phyloP scores from a whole-genome alignment of 2,113 vertebrate genomes.

The Morone chrysops region DNA sequence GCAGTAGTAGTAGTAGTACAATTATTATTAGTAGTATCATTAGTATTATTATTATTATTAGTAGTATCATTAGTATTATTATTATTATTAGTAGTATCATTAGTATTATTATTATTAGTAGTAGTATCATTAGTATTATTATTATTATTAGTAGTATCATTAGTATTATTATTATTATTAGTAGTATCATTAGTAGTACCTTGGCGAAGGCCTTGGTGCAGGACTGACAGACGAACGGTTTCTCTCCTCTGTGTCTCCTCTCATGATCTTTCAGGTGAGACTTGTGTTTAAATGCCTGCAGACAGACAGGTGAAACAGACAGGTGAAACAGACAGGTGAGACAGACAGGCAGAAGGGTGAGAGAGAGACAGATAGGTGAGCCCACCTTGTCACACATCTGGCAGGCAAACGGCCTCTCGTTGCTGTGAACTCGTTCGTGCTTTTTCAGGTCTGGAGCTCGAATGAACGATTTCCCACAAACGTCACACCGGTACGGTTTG shows the following conservation, averaged over 20 bases:
- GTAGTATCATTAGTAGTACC: constrained; percentile 43
- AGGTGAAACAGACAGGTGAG: neutral
- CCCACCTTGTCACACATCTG: constrained; percentile 81
- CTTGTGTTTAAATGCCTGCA: constrained; percentile 79
- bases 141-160: neutral
- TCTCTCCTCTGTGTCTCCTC: constrained; percentile 79
- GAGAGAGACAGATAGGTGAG: neutral
- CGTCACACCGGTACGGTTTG: constrained; percentile 79
- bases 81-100: too few relatives aligned
- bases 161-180: neutral
- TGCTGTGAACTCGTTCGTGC: constrained; percentile 80
- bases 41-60: too few relatives aligned
- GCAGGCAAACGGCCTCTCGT: constrained; percentile 78
- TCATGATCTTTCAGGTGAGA: constrained; percentile 81
- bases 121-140: neutral
- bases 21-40: neutral
- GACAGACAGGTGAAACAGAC: constrained; percentile 10
- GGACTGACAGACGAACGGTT: constrained; percentile 76
- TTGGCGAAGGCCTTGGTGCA: constrained; percentile 81
- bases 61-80: too few relatives aligned
- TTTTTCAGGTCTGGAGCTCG: constrained; percentile 80
- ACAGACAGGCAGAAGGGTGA: neutral
- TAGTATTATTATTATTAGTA: too few relatives aligned
- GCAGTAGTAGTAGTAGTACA: too few relatives aligned
- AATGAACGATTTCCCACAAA: constrained; percentile 81